Percentiles rank a stretch among this genome's conserved stretches.
Evolutionary conservation across 2,888 invertebrate species (phyloP).

Genomic region (Corbicula japonica): DNA sequence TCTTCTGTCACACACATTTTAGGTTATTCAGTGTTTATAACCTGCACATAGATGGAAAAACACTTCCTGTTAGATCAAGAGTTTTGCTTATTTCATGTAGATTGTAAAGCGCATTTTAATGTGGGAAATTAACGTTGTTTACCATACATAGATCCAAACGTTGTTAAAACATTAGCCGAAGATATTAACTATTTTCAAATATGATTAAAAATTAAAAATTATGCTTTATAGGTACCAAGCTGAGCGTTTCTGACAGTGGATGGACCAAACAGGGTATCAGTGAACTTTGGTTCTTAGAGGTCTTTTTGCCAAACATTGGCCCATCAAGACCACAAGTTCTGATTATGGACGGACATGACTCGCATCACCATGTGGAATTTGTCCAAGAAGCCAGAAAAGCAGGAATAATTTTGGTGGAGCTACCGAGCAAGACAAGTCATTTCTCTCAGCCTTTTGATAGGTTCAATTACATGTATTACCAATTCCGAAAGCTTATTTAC

Average conservation of each 20-base stretch:
- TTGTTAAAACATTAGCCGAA: background rate
- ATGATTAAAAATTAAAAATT: background rate
- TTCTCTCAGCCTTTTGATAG: constrained; percentile 37
- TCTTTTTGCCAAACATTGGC: constrained; percentile 41
- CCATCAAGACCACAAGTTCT: constrained; percentile 30
- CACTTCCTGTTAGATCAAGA: background rate
- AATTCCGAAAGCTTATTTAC: too few relatives aligned
- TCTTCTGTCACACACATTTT: too few relatives aligned
- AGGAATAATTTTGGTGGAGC: constrained; percentile 13
- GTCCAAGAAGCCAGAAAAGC: constrained; percentile 24
- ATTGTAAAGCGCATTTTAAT: background rate
- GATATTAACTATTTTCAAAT: background rate
- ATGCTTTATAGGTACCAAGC: constrained; percentile 17
- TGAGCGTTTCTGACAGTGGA: constrained; percentile 37
- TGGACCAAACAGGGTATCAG: constrained; percentile 42
- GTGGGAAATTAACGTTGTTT: background rate
- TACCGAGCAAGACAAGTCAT: constrained; percentile 2
- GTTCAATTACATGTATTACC: too few relatives aligned
- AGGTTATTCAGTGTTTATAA: background rate
- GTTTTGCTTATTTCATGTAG: background rate
- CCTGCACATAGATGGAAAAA: background rate
- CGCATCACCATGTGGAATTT: constrained; percentile 43
- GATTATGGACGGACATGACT: constrained; percentile 18
- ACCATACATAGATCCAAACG: background rate
- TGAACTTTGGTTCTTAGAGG: constrained; percentile 35